These are phyloP conservation scores for Hystrix cristata DNA, from an alignment of 2,113 vertebrate genomes.

Conservation along the genomic window DNA sequence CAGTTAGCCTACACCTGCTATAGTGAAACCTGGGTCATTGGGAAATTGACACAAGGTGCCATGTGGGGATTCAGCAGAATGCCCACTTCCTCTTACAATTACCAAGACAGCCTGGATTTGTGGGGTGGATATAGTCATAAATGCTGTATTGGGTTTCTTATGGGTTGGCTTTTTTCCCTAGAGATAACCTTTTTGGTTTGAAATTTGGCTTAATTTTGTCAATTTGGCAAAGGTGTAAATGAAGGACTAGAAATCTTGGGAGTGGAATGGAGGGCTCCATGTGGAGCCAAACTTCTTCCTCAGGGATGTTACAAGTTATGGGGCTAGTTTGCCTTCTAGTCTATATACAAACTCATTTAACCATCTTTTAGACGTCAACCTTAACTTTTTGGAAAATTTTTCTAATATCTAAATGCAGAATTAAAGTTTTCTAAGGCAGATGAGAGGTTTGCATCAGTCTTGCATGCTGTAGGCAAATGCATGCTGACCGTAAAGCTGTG, in stretches of 20 bases:
- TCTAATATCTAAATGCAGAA: not conserved
- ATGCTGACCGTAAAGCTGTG: not conserved
- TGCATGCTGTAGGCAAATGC: not conserved
- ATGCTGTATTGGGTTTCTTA: not conserved
- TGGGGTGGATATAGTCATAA: not conserved
- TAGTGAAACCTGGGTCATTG: not conserved
- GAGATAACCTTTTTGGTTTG: not conserved
- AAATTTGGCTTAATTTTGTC: not conserved
- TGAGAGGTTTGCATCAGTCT: not conserved
- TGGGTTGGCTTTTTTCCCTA: not conserved
- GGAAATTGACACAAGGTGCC: not conserved
- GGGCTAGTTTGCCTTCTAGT: not conserved
- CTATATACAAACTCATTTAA: not conserved
- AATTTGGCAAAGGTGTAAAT: not conserved
- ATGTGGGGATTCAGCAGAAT: not conserved
- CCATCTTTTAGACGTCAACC: not conserved
- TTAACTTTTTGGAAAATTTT: not conserved
- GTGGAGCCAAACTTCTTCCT: not conserved
- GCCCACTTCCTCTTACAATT: not conserved
- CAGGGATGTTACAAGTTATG: not conserved
- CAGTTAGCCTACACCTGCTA: not conserved
- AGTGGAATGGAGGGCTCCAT: not conserved
- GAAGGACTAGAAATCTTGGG: not conserved
- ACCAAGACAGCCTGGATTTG: not conserved
- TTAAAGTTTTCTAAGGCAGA: not conserved